phyloP scores from a whole-genome alignment of 2,113 vertebrate genomes.

The Sylvicapra grimmia region DNA sequence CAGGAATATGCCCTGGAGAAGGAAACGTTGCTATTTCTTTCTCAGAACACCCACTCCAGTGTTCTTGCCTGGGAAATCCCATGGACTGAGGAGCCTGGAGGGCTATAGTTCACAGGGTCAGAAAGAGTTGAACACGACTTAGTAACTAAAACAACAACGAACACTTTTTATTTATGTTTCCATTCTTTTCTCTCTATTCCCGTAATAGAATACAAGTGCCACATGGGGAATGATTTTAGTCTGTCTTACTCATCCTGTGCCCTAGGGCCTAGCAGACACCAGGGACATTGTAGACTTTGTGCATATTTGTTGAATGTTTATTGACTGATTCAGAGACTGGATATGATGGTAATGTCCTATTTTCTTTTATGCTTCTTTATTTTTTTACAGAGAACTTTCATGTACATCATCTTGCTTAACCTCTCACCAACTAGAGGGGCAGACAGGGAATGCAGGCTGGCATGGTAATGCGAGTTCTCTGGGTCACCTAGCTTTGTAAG shows the following conservation, averaged over 20 bases:
- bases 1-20: background rate
- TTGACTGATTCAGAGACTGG: background rate
- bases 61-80: background rate
- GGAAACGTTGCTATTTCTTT: background rate
- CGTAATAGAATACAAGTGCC: background rate
- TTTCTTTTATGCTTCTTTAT: background rate
- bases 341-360: background rate
- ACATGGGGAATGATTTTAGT: background rate
- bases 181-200: background rate
- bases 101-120: background rate
- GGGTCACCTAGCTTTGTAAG: background rate
- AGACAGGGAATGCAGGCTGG: background rate
- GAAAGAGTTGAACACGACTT: background rate
- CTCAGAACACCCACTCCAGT: background rate
- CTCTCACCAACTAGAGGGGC: background rate
- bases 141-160: background rate
- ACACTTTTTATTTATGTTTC: background rate
- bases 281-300: background rate
- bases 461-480: background rate
- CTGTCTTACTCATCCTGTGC: background rate
- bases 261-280: background rate
- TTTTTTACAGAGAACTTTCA: background rate
- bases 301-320: slow-evolving; percentile 17
- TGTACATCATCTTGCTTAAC: background rate
- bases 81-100: background rate